Percentiles rank a stretch among this genome's conserved stretches.
These are phyloP conservation scores for Danio jaintianensis DNA, from an alignment of 2,797 vertebrate genomes.

Conservation along the genomic window DNA sequence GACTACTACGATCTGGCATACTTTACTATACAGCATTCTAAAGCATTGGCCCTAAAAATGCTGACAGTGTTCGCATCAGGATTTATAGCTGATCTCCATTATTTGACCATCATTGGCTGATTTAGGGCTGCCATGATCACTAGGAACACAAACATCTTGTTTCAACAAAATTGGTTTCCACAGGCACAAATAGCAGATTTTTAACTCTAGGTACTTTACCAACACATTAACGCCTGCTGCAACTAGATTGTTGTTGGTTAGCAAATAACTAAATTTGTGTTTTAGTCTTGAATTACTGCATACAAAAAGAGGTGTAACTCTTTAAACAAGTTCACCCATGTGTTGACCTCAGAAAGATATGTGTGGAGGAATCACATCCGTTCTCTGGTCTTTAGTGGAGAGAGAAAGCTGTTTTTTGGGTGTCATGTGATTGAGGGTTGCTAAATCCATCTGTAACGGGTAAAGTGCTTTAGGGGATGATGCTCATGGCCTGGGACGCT, in stretches of 20 bases:
- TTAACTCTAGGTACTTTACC: neutral
- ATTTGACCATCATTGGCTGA: neutral
- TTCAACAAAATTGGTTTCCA: neutral
- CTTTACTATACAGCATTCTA: neutral
- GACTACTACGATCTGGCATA: neutral
- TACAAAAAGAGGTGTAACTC: neutral
- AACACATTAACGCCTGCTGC: neutral
- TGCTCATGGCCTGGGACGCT: slow-evolving; percentile 12
- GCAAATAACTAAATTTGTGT: neutral
- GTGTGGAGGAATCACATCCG: neutral
- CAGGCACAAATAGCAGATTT: neutral
- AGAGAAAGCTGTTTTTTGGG: slow-evolving; percentile 32
- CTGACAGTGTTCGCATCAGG: neutral
- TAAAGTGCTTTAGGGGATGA: slow-evolving; percentile 47
- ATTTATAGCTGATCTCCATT: neutral
- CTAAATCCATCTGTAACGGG: slow-evolving; percentile 40
- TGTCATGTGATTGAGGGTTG: slow-evolving; percentile 39
- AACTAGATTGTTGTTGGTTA: neutral
- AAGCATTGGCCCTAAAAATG: neutral
- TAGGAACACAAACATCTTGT: neutral
- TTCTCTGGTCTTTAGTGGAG: neutral
- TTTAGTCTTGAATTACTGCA: slow-evolving; percentile 1
- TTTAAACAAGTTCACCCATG: slow-evolving; percentile 37
- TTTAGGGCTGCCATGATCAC: neutral
- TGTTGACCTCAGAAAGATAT: slow-evolving; percentile 49